Percentiles rank a stretch among this genome's conserved stretches.
These are phyloP conservation scores for Cheilinus undulatus DNA, from an alignment of 2,113 vertebrate genomes.

Conservation along the genomic window DNA sequence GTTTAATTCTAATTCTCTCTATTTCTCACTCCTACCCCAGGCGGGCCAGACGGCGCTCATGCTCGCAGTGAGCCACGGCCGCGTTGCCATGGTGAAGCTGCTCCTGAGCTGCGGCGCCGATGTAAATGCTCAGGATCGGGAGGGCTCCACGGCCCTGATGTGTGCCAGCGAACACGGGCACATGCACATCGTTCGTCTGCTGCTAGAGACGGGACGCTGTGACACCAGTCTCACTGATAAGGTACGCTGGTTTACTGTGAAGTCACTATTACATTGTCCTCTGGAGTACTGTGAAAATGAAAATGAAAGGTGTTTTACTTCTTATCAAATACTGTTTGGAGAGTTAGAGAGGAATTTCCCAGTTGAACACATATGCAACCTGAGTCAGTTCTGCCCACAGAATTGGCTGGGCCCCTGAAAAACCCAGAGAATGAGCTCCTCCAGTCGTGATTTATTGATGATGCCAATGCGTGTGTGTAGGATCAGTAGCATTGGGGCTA, in stretches of 20 bases:
- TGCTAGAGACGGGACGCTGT: constrained; percentile 86
- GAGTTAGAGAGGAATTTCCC: neutral
- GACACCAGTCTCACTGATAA: constrained; percentile 85
- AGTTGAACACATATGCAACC: no score
- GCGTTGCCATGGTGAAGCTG: constrained; percentile 88
- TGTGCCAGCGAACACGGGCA: constrained; percentile 93
- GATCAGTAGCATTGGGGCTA: no score
- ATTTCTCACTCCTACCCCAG: constrained; percentile 67
- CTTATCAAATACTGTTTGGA: neutral
- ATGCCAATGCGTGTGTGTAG: no score
- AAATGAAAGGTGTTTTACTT: neutral
- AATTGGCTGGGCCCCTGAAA: no score
- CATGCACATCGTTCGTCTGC: constrained; percentile 86
- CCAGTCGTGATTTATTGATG: no score
- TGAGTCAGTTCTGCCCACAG: no score
- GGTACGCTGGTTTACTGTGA: constrained; percentile 63
- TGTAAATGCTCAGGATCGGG: constrained; percentile 87
- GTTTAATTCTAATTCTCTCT: constrained; percentile 28
- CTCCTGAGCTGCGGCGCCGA: constrained; percentile 86
- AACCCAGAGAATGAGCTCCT: no score
- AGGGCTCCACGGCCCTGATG: constrained; percentile 92
- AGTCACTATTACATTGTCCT: neutral
- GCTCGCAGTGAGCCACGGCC: constrained; percentile 92
- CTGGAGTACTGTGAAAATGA: neutral
- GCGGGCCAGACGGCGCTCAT: constrained; percentile 92